Evolutionary conservation across 2,113 vertebrate species (phyloP).

Genomic region (Grantiella picta): DNA sequence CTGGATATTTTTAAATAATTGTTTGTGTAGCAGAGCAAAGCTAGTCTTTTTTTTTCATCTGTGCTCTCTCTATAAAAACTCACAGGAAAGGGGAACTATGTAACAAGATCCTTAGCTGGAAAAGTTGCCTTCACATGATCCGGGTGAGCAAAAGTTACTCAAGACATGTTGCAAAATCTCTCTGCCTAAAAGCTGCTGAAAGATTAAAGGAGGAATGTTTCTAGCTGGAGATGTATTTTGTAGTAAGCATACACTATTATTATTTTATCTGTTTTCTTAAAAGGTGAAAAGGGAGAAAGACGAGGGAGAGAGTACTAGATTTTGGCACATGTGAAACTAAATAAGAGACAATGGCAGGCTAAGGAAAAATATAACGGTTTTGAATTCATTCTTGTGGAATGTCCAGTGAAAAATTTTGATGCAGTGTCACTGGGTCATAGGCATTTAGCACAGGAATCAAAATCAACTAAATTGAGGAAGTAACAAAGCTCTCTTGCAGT

Average conservation of each 20-base stretch:
- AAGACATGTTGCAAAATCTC: background rate
- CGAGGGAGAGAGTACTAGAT: background rate
- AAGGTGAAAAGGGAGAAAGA: background rate
- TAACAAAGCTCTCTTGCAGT: background rate
- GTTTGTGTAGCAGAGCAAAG: background rate
- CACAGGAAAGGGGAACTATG: background rate
- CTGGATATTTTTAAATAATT: background rate
- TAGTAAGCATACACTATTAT: background rate
- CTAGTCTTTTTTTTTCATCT: background rate
- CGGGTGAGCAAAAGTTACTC: background rate
- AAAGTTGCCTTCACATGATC: background rate
- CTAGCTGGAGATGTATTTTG: background rate
- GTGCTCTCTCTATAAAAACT: background rate
- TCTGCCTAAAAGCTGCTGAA: background rate
- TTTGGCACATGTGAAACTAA: background rate
- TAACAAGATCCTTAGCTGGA: background rate
- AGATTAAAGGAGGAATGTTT: constrained; percentile 5
- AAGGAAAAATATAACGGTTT: background rate
- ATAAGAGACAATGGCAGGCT: background rate
- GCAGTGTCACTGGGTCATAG: background rate
- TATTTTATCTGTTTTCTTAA: constrained; percentile 12
- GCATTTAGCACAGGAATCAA: background rate
- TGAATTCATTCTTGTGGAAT: background rate
- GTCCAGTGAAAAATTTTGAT: background rate
- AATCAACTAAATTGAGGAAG: background rate